A percentile compares a stretch with the other conserved stretches of the same genome.
Conservation (phyloP, 2,797 vertebrate genomes). For the Erethizon dorsatum region DNA sequence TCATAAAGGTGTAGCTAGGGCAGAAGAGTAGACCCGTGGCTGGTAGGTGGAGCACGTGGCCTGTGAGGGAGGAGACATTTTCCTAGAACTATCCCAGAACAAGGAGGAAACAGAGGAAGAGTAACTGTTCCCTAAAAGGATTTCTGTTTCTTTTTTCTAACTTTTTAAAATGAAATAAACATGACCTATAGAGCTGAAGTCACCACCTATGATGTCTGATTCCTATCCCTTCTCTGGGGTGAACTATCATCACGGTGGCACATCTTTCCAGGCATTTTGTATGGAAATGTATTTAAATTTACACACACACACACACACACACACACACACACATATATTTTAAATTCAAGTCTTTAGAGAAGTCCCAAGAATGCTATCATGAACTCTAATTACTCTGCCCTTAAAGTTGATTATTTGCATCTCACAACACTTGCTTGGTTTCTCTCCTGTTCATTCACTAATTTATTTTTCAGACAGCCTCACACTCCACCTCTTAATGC, state of each 20-base stretch:
- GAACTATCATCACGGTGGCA: too few relatives aligned
- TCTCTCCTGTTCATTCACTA: not conserved
- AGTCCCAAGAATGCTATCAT: not conserved
- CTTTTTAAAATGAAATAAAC: too few relatives aligned
- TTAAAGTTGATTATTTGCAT: not conserved
- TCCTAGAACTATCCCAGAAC: too few relatives aligned
- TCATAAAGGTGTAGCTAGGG: not conserved
- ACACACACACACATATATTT: too few relatives aligned
- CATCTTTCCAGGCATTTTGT: not conserved
- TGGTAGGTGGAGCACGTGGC: not conserved
- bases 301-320: too few relatives aligned
- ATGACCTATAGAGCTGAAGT: too few relatives aligned
- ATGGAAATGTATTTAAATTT: not conserved
- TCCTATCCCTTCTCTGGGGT: too few relatives aligned
- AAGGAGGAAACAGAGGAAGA: too few relatives aligned
- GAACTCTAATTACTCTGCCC: not conserved
- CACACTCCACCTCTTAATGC: not conserved
- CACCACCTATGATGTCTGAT: too few relatives aligned
- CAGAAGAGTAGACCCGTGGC: not conserved
- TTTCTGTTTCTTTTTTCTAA: too few relatives aligned
- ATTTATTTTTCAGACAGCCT: not conserved
- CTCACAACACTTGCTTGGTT: not conserved
- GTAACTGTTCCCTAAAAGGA: too few relatives aligned
- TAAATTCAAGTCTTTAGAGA: not conserved
- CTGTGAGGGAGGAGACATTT: rapidly evolving